phyloP scores from a whole-genome alignment of 1,140 invertebrate genomes.

The Babylonia areolata region DNA sequence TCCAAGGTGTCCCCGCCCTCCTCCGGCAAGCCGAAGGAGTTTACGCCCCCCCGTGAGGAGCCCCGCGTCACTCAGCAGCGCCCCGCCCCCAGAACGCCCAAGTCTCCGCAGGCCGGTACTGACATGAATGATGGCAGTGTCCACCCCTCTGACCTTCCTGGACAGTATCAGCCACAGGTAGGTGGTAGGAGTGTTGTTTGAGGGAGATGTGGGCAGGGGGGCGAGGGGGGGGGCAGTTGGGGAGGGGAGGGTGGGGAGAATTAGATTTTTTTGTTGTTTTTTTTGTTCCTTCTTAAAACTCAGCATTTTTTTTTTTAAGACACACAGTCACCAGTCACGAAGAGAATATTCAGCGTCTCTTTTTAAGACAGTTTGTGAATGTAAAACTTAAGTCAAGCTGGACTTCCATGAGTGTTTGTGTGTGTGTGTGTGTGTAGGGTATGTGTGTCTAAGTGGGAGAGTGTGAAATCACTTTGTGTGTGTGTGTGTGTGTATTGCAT shows the following conservation, averaged over 20 bases:
- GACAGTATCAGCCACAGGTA: slow-evolving; percentile 66
- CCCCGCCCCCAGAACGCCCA: slow-evolving; percentile 38
- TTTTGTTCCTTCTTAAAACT: not conserved
- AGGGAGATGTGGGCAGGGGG: too few relatives aligned
- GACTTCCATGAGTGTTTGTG: not conserved
- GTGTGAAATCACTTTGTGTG: too few relatives aligned
- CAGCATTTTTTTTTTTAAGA: too few relatives aligned
- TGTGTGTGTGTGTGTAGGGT: not conserved
- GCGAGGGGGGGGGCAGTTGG: too few relatives aligned
- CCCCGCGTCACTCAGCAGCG: slow-evolving; percentile 41
- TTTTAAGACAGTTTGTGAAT: too few relatives aligned
- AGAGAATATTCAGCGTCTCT: too few relatives aligned
- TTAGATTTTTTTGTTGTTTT: too few relatives aligned
- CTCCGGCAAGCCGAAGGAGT: slow-evolving; percentile 63
- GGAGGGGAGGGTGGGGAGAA: too few relatives aligned
- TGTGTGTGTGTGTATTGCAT: not conserved
- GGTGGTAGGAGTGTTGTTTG: too few relatives aligned
- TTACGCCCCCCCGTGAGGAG: slow-evolving; percentile 68
- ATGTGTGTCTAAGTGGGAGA: too few relatives aligned
- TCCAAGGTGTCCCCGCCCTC: slow-evolving; percentile 51
- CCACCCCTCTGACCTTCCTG: slow-evolving; percentile 64
- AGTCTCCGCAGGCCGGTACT: slow-evolving; percentile 56
- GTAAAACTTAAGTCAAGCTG: too few relatives aligned
- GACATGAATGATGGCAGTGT: slow-evolving; percentile 57
- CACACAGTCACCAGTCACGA: too few relatives aligned